Evolutionary conservation across 2,113 vertebrate genomes (phyloP), one percentile per base, ranked within the genome.

Genomic region (Hassar affinis): DNA sequence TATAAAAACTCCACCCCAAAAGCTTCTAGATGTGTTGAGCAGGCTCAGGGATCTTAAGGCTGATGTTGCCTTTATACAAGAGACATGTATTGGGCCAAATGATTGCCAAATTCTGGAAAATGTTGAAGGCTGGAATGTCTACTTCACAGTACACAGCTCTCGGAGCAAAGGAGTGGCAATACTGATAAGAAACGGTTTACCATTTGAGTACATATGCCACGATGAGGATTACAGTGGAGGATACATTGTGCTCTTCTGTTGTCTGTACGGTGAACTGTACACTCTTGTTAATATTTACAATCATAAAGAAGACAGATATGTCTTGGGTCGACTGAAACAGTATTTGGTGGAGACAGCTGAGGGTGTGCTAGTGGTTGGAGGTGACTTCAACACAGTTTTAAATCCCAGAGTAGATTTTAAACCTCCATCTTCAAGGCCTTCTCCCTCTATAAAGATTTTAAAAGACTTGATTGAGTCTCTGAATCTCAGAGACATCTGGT

Each of bases 281-380:
- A 90, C 84, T 27, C 83, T 84, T 9, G 75, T 88, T 83, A 89
- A 89, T 80, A 80, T 85, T 74, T 78, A 85, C 89, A 88, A 87
- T 49, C 90, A 91, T 64, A 82, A 85, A 82, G 0, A 27, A 12
- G 86, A 87, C n/a, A 77, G 15, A 30, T 6, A 61, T 4, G 79
- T 69, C 51, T 47, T 89, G 81, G 64, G 80, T 82, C 82, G 79
- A 85, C 30, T 84, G 49, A 84, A 15, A 83, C 87, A 92, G 84
- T 86, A 85, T 59, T 78, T 93, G 86, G 81, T 86, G 84, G 83
- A 89, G 85, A 88, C 89, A 38, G 42, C 66, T 66, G n/a, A 86
- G 20, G 81, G 85, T 7, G 76, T 86, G 20, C 68, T 86, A 47
- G 80, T 87, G 51, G 81, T 86, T 75, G 87, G 72, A 66, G 82